Evolutionary conservation across 2,113 vertebrate species (phyloP), one percentile per base, ranked within the genome.

Genomic region (Megaceryle maxima): DNA sequence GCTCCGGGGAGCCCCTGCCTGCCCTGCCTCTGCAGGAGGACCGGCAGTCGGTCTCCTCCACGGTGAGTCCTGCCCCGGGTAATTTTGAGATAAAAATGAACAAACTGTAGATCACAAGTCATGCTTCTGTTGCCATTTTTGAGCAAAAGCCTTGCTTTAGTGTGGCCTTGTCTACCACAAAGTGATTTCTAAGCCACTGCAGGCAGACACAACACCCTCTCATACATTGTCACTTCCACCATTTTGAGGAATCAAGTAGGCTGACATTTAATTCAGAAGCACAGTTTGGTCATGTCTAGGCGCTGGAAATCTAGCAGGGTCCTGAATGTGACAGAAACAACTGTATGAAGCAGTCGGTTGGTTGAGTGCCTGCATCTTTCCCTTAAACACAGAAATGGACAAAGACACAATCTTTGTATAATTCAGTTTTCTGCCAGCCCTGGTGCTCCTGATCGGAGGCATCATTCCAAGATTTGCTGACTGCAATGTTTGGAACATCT

Each of bases 391-490:
- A 82, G 78, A 78, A 87, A 78, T 17, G 75, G 73, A 79, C 63
- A 96, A 89, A 91, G 87, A 66, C n/a, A 18, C 44, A 5, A 9
- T 60, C 78, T 80, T 89, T 81, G 63, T 89, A 39, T 62, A 69
- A 57, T 37, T 80, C 41, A 57, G 81, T 93, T 56, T 86, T 67
- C 77, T 75, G 83, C 64, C 68, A 90, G 53, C 72, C 55, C 33
- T n/a, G 60, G 70, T 33, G 15, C 43, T 74, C 77, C 56, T 39
- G 64, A 46, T 89, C 56, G 76, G 62, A 88, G 81, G 50, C 57
- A 44, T 66, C 72, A 78, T 84, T 93, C 90, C 92, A 91, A 81
- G 82, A 86, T 25, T 37, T 37, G 50, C 59, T 87, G 91, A 88
- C 55, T 69, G 83, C 67, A 83, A 39, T 9, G 7, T 90, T 91